phyloP scores from a whole-genome alignment of 2,888 invertebrate genomes.

The Kryphioiulus occultus region DNA sequence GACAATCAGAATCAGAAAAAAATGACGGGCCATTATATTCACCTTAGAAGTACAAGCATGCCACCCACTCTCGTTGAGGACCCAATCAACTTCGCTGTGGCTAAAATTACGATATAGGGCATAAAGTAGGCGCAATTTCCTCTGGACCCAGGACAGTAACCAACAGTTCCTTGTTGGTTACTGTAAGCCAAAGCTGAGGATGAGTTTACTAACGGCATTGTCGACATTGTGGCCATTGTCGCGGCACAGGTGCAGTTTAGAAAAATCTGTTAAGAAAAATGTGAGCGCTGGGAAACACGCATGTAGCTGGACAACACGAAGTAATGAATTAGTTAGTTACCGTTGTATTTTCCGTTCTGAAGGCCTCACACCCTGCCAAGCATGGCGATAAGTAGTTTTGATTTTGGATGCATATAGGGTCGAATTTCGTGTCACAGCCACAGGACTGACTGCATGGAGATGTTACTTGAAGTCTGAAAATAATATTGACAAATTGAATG shows the following conservation, averaged over 20 bases:
- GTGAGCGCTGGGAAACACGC: neutral
- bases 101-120: slow-evolving; percentile 59
- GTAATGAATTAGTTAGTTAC: neutral
- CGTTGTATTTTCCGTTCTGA: neutral
- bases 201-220: neutral
- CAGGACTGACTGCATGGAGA: slow-evolving; percentile 45
- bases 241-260: slow-evolving; percentile 45
- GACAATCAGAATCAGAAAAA: too few relatives aligned
- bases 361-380: slow-evolving; percentile 42
- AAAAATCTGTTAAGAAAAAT: slow-evolving; percentile 14
- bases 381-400: slow-evolving; percentile 47
- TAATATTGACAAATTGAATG: neutral
- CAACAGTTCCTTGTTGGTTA: slow-evolving; percentile 48
- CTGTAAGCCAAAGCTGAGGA: neutral
- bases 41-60: slow-evolving; percentile 66
- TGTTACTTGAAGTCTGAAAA: slow-evolving; percentile 35
- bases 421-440: slow-evolving; percentile 38
- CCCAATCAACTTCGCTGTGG: slow-evolving; percentile 69
- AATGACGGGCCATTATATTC: too few relatives aligned
- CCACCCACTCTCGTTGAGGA: slow-evolving; percentile 74
- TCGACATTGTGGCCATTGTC: too few relatives aligned
- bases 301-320: neutral
- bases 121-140: slow-evolving; percentile 63
- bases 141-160: slow-evolving; percentile 65
- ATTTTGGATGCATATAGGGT: slow-evolving; percentile 39